phyloP scores from a whole-genome alignment of 2,113 vertebrate genomes.

The Petroica traversi region DNA sequence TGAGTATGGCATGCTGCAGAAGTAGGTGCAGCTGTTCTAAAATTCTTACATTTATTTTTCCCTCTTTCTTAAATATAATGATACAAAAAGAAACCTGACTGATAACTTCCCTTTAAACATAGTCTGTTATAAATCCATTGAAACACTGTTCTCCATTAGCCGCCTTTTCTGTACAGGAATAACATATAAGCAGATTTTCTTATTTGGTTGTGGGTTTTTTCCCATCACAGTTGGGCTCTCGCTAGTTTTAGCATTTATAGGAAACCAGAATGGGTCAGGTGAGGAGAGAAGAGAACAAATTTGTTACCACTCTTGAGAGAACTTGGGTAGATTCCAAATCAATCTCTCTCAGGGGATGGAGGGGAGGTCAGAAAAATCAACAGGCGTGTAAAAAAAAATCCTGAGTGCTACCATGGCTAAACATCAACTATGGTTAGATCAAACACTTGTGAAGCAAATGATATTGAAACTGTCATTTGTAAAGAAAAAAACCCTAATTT shows the following conservation, averaged over 20 bases:
- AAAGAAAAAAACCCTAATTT: slow-evolving; percentile 24
- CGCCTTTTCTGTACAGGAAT: background rate
- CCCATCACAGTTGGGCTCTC: background rate
- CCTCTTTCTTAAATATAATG: background rate
- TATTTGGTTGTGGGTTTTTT: background rate
- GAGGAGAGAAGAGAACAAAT: slow-evolving; percentile 17
- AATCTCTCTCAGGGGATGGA: background rate
- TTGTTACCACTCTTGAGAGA: background rate
- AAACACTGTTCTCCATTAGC: background rate
- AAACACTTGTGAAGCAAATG: slow-evolving; percentile 36
- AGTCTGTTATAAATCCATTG: background rate
- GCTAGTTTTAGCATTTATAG: background rate
- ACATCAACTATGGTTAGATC: slow-evolving; percentile 49
- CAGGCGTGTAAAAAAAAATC: slow-evolving; percentile 21
- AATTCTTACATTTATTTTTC: background rate
- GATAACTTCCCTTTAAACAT: background rate
- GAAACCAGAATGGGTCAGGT: slow-evolving; percentile 40
- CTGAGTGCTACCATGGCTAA: slow-evolving; percentile 25
- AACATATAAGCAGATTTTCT: background rate
- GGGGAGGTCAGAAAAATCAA: background rate
- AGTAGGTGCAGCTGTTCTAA: background rate
- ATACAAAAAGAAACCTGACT: background rate
- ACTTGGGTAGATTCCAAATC: slow-evolving; percentile 42
- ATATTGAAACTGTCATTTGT: slow-evolving; percentile 17
- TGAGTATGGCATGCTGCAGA: background rate